phyloP scores from a whole-genome alignment of 2,888 invertebrate genomes.

The Pycnomerus fuliginosus region DNA sequence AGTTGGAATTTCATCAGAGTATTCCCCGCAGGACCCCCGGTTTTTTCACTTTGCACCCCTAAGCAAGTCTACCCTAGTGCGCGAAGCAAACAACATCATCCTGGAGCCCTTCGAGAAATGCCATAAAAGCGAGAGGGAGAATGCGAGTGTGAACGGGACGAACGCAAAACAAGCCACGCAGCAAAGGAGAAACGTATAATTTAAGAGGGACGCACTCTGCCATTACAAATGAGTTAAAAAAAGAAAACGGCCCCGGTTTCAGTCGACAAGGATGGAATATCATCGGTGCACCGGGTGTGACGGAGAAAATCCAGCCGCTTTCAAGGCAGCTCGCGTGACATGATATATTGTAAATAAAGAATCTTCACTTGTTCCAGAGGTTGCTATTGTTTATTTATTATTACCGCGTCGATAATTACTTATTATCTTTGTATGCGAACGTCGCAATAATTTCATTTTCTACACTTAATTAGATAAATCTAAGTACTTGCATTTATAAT shows the following conservation, averaged over 20 bases:
- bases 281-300: neutral
- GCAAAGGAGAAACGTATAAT: conserved; percentile 39
- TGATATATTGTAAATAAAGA: conserved; percentile 35
- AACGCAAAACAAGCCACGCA: conserved; percentile 27
- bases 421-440: too few species aligned
- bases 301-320: conserved; percentile 19
- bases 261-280: too few species aligned
- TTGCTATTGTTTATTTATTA: conserved; percentile 24
- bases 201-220: conserved; percentile 37
- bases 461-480: too few species aligned
- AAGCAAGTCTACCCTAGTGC: conserved; percentile 11
- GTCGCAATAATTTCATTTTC: too few species aligned
- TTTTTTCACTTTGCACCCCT: conserved; percentile 10
- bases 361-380: conserved; percentile 23
- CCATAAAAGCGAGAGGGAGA: conserved; percentile 14
- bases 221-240: conserved; percentile 40
- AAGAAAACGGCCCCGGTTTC: conserved; percentile 26
- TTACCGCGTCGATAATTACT: too few species aligned
- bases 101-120: conserved; percentile 9
- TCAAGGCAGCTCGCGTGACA: conserved; percentile 30
- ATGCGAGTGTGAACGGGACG: conserved; percentile 19
- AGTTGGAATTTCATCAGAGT: too few species aligned
- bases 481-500: too few species aligned
- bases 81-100: conserved; percentile 16
- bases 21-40: neutral